These are phyloP conservation scores for Morinoia aosen DNA, from an alignment of 2,888 invertebrate genomes.

Conservation along the genomic window DNA sequence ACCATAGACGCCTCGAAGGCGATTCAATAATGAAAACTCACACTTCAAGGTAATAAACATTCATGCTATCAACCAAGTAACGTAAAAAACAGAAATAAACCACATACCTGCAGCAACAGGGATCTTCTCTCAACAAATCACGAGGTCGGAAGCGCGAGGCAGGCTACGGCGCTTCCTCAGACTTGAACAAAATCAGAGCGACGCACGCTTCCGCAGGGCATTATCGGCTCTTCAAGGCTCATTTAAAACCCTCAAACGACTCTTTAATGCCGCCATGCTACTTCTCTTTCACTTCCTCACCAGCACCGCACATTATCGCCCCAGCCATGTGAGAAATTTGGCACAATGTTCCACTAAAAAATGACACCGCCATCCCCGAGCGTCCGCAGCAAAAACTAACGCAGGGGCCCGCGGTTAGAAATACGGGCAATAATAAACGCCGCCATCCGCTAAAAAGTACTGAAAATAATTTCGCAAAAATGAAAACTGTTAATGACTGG, in stretches of 20 bases:
- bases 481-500: no score
- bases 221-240: conserved; percentile 3
- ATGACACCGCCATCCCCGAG: not conserved
- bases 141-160: not conserved
- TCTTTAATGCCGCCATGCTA: not conserved
- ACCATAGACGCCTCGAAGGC: no score
- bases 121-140: not conserved
- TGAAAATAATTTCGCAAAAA: no score
- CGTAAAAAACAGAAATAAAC: not conserved
- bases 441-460: no score
- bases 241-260: not conserved
- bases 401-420: not conserved
- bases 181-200: not conserved
- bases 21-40: no score
- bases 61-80: not conserved
- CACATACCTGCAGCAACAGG: not conserved
- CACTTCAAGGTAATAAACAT: not conserved
- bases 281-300: not conserved
- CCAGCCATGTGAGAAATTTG: not conserved
- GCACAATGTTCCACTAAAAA: not conserved
- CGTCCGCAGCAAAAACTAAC: not conserved
- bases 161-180: not conserved
- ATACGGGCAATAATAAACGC: no score
- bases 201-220: not conserved
- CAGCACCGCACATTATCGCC: not conserved